Evolutionary conservation across 2,113 vertebrate genomes (phyloP), one percentile per base, ranked within the genome.

Genomic region (Actinemys pallida): DNA sequence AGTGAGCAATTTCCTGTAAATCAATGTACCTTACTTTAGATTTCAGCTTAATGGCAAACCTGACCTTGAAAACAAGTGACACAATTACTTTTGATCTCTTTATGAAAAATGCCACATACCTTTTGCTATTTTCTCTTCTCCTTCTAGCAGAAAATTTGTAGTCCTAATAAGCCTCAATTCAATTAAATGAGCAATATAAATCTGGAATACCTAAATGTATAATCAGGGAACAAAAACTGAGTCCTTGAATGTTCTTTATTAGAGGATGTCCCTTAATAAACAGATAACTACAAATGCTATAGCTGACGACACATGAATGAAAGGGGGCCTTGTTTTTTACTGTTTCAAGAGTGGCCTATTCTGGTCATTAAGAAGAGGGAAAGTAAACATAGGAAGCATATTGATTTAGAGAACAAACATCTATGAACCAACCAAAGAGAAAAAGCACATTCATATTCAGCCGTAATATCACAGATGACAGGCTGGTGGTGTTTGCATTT

Each of bases 1-100:
- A 98, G 95, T 92, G 94, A 97, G 93, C 95, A 97, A 98, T 99
- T 99, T 98, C 98, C 98, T 98, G 98, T 98, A 98, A 98, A 98
- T 98, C 98, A 98, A 98, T 98, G 98, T 98, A 98, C 98, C 96
- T 97, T 98, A 88, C 97, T 98, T 98, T 96, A 97, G 96, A 96
- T 97, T 98, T 98, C 94, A 97, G 94, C 96, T 98, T 97, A 98
- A 98, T 96, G 97, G 95, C 92, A 97, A 96, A 92, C 47, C 93
- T 96, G 95, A 88, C 92, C 93, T 98, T 97, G 96, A 96, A 97
- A 98, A 98, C 96, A 98, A 97, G 97, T 95, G 93, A 89, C 96
- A 96, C 92, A 97, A 83, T 94, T 20, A 95, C 86, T 97, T 95
- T 93, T 79, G 86, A 95, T 94, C 91, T 94, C 96, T 94, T 13